Percentiles rank a stretch among this genome's conserved stretches.
Evolutionary conservation across 2,113 vertebrate genomes (phyloP).

Genomic region (Hyperopisus bebe): DNA sequence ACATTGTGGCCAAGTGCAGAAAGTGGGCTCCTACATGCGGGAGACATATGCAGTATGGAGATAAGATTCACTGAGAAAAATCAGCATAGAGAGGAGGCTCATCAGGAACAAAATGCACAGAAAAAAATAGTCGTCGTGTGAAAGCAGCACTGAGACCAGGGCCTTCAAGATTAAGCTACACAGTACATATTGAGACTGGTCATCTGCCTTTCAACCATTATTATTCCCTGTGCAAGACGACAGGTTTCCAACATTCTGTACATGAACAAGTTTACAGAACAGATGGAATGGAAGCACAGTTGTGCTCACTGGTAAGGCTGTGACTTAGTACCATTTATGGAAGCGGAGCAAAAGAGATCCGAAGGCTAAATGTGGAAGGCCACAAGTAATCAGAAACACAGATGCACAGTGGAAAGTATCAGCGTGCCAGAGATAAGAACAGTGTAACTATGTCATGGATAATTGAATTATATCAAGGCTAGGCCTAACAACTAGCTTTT

Average conservation of each 20-base stretch:
- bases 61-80: constrained; percentile 6
- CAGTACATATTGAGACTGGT: background rate
- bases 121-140: background rate
- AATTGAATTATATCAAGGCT: background rate
- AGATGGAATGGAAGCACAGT: background rate
- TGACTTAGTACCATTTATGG: background rate
- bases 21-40: background rate
- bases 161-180: background rate
- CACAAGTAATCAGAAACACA: constrained; percentile 2
- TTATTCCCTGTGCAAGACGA: background rate
- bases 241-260: background rate
- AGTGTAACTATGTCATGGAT: background rate
- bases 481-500: background rate
- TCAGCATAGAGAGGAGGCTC: background rate
- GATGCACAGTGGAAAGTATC: background rate
- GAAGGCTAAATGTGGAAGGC: constrained; percentile 2
- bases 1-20: background rate
- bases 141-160: background rate
- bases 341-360: background rate
- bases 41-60: background rate
- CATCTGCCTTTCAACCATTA: background rate
- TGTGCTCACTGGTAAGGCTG: background rate
- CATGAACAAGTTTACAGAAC: background rate
- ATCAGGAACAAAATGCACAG: background rate
- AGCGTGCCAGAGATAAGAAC: background rate